Evolutionary conservation across 2,113 vertebrate genomes (phyloP), one percentile per base, ranked within the genome.

Genomic region (Oreotrochilus melanogaster): DNA sequence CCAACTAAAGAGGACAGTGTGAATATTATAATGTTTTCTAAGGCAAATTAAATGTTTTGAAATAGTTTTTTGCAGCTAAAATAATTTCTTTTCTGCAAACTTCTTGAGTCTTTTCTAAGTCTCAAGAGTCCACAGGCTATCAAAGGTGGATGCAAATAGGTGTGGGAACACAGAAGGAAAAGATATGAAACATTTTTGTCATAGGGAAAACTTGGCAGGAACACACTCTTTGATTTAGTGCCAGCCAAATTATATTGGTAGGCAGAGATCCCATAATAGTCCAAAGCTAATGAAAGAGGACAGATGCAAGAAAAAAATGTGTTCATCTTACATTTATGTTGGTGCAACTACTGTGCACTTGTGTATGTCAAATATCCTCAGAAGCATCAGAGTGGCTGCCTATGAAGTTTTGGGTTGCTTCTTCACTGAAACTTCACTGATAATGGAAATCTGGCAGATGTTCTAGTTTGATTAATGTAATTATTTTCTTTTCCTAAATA

Each of bases 221-320:
- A 24, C 11, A 69, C 23, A 64, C 7, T 84, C 67, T 83, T 93
- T 90, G 67, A 92, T 70, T 85, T 81, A 84, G 56, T 88, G 82
- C 88, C 82, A 94, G 43, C 2, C 43, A 51, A 71, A 89, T 96
- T 83, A 74, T 86, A 74, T 67, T 86, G 85, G 48, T 84, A 64
- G 60, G 35, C 48, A 71, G 82, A 86, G 80, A 85, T 92, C 90
- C 89, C 56, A 42, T 93, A 91, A 78, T 50, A 94, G 76, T 91
- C 58, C 57, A 92, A 84, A 92, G 35, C 65, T 92, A 89, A 83
- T 24, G 15, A 50, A 90, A 86, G 35, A 80, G 54, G 69, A 89
- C 64, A 92, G 75, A 89, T 90, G 69, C 67, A 83, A 89, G 48
- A 74, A 88, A 86, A 39, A 88, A 90, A 78, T 72, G 30, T 71